Evolutionary conservation across 2,113 vertebrate genomes (phyloP).

Genomic region (Oncorhynchus mykiss): DNA sequence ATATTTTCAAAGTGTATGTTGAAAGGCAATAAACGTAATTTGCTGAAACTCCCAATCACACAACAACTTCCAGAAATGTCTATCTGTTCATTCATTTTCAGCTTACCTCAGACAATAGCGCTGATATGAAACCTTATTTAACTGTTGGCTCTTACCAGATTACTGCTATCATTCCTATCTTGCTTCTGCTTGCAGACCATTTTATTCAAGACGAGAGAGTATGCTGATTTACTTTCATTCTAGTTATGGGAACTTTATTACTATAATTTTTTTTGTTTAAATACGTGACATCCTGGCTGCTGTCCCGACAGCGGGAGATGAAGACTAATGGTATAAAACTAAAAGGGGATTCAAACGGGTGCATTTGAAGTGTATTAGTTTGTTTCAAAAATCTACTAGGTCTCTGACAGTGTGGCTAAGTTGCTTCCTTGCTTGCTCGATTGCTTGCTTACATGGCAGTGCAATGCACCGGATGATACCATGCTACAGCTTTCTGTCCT

Average conservation of each 20-base stretch:
- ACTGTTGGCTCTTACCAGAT: conserved; percentile 18
- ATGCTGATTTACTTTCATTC: conserved; percentile 37
- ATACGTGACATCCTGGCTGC: conserved; percentile 1
- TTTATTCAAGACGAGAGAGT: conserved; percentile 25
- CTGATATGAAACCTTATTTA: conserved; percentile 27
- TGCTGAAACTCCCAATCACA: too few relatives aligned
- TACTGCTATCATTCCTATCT: conserved; percentile 18
- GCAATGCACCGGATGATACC: background rate
- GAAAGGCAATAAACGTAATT: too few relatives aligned
- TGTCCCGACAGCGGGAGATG: background rate
- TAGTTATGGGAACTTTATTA: conserved; percentile 32
- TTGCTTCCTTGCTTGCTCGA: too few relatives aligned
- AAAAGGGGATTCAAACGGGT: background rate
- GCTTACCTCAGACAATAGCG: conserved; percentile 16
- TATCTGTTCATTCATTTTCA: conserved; percentile 21
- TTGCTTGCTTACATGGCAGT: too few relatives aligned
- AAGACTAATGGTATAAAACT: background rate
- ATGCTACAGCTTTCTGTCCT: background rate
- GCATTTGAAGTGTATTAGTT: background rate
- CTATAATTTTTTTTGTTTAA: background rate
- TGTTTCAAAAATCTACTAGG: background rate
- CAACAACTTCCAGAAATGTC: too few relatives aligned
- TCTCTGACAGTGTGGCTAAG: too few relatives aligned
- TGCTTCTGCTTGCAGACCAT: conserved; percentile 19
- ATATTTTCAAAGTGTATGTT: too few relatives aligned